phyloP scores from a whole-genome alignment of 1,140 invertebrate species.

The Philopotamus ludificatus region DNA sequence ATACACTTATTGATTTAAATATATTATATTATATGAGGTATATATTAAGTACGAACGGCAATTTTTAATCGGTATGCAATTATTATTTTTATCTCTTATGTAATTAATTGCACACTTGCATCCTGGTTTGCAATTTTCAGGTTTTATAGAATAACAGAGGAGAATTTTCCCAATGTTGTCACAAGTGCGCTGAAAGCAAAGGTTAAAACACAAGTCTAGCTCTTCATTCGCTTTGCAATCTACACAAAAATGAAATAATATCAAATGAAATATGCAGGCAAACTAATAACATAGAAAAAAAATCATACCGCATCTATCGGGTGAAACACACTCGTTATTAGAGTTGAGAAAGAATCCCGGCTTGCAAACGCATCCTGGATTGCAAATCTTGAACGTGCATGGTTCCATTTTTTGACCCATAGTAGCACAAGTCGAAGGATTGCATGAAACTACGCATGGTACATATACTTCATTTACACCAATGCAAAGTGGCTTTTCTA shows the following conservation, averaged over 20 bases:
- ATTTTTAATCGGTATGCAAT: slow-evolving; percentile 25
- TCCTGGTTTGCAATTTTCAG: slow-evolving; percentile 23
- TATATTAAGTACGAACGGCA: slow-evolving; percentile 31
- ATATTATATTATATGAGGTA: slow-evolving; percentile 1
- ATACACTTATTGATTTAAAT: too few species aligned
- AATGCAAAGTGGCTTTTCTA: slow-evolving; percentile 25
- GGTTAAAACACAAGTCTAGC: slow-evolving; percentile 22
- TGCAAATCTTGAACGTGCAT: neutral
- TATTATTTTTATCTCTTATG: slow-evolving; percentile 23
- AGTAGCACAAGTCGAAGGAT: slow-evolving; percentile 2
- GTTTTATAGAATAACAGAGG: slow-evolving; percentile 22
- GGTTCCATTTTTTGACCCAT: neutral
- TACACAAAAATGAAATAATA: neutral
- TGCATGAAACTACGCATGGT: slow-evolving; percentile 19
- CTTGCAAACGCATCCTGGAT: slow-evolving; percentile 11
- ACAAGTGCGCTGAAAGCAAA: slow-evolving; percentile 29
- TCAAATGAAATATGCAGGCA: neutral
- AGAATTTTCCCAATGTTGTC: slow-evolving; percentile 25
- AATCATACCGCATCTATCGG: slow-evolving; percentile 13
- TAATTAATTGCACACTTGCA: slow-evolving; percentile 35
- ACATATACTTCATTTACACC: slow-evolving; percentile 30
- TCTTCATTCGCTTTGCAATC: slow-evolving; percentile 33
- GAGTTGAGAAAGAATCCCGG: neutral
- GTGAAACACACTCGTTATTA: neutral
- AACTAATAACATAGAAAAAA: neutral